Percentiles rank a stretch among this genome's conserved stretches.
Evolutionary conservation across 2,888 invertebrate species (phyloP).

Genomic region (Geotrupes spiniger): DNA sequence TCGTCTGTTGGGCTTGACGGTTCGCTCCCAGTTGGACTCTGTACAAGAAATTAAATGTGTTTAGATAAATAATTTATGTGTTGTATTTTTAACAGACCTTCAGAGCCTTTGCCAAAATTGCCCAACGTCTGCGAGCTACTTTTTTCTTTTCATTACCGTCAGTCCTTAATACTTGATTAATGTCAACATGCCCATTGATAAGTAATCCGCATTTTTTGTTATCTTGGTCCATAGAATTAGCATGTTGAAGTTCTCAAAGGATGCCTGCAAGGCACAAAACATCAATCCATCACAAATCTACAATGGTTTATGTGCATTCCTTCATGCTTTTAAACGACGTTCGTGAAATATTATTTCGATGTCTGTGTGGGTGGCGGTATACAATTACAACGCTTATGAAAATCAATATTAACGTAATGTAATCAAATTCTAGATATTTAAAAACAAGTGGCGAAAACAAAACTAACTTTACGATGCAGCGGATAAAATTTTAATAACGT

Average conservation of each 20-base stretch:
- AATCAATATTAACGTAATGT: too few species aligned
- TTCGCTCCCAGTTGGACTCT: slow-evolving; percentile 50
- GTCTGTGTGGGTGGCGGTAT: too few species aligned
- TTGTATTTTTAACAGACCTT: slow-evolving; percentile 50
- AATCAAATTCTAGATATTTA: too few species aligned
- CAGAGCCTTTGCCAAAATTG: slow-evolving; percentile 65
- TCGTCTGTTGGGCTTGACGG: slow-evolving; percentile 51
- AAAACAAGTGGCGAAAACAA: too few species aligned
- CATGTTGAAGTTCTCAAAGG: slow-evolving; percentile 31
- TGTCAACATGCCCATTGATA: slow-evolving; percentile 42
- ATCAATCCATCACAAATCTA: slow-evolving; percentile 8
- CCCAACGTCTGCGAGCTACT: slow-evolving; percentile 67
- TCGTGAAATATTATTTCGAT: too few species aligned
- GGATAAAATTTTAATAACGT: too few species aligned
- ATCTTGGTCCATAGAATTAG: slow-evolving; percentile 48
- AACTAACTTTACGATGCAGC: too few species aligned
- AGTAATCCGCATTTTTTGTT: slow-evolving; percentile 42
- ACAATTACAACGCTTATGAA: too few species aligned
- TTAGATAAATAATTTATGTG: slow-evolving; percentile 13
- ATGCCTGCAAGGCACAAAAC: slow-evolving; percentile 38
- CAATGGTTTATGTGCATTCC: slow-evolving; percentile 34
- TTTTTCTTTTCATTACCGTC: slow-evolving; percentile 49
- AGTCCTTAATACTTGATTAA: slow-evolving; percentile 42
- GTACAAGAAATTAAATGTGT: slow-evolving; percentile 13
- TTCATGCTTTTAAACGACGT: slow-evolving; percentile 38